Evolutionary conservation across 2,888 invertebrate genomes (phyloP), one percentile per base, ranked within the genome.

Genomic region (Eilema depressum): DNA sequence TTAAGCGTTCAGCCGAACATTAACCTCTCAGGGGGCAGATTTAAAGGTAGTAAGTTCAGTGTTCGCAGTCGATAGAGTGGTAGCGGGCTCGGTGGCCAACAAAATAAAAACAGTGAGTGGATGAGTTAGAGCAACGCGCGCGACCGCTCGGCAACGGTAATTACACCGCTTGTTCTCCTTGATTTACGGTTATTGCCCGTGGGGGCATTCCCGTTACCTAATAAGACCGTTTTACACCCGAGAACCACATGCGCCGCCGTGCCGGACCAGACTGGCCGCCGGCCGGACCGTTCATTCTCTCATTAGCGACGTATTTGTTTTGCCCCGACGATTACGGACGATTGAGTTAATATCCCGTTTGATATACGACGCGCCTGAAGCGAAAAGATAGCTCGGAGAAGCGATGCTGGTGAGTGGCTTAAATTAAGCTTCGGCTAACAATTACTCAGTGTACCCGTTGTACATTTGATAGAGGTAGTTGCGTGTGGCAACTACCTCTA

Each of bases 131-230:
- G 93, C 92, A 88, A 85, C 85, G 93, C 91, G 90, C 86, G 93
- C 92, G 93, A 93, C 93, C 94, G 94, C 93, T 92, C 92, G 90
- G 90, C 93, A 91, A 86, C 92, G 93, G 96, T 95, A 96, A 96
- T 95, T 95, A 95, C 95, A 93, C 93, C 94, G 95, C 95, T 96
- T 95, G 96, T 95, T 95, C 94, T 93, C 92, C 92, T 93, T 95
- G 95, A 94, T 94, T 96, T 95, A 95, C 94, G 94, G 95, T 95
- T 96, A 96, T 96, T 95, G 95, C 95, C 93, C 93, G 93, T 92
- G 93, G 93, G 94, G 95, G 93, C 90, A 94, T 94, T 92, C 94
- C 93, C 91, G 94, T 92, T 94, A 95, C 95, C 93, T 95, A 95
- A 95, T 95, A 95, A 95, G 95, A 94, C 91, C 94, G 92, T 94